phyloP scores from a whole-genome alignment of 2,888 invertebrate genomes.

The Epirrhoe tristata region DNA sequence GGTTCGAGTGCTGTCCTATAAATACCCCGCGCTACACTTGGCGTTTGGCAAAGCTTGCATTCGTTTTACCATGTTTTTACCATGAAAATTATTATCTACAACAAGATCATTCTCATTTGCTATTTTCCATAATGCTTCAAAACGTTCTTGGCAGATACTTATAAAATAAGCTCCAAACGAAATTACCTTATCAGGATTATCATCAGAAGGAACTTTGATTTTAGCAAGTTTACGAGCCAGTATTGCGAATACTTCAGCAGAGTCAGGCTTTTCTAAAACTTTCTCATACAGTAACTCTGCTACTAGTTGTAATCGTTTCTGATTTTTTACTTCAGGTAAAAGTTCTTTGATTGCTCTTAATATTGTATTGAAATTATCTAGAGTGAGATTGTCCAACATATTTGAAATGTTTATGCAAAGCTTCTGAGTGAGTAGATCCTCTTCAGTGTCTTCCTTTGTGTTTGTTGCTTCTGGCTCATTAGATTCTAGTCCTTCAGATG shows the following conservation, averaged over 20 bases:
- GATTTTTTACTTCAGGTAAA: background rate
- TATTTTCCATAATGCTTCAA: slow-evolving; percentile 87
- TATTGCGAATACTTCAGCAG: slow-evolving; percentile 95
- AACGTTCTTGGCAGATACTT: slow-evolving; percentile 93
- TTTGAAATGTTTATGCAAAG: slow-evolving; percentile 93
- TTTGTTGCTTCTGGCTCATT: slow-evolving; percentile 69
- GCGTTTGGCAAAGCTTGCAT: slow-evolving; percentile 95
- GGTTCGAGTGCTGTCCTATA: no score
- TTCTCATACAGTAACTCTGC: slow-evolving; percentile 96
- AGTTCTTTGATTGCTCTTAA: slow-evolving; percentile 1
- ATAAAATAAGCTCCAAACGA: slow-evolving; percentile 92
- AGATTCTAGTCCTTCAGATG: slow-evolving; percentile 90
- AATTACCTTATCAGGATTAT: slow-evolving; percentile 71
- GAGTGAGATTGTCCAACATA: slow-evolving; percentile 95
- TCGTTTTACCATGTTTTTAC: slow-evolving; percentile 90
- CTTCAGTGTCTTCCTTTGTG: slow-evolving; percentile 68
- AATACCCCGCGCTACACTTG: no score
- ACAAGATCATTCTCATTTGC: slow-evolving; percentile 80
- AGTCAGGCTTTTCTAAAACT: slow-evolving; percentile 97
- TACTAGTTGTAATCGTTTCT: slow-evolving; percentile 74
- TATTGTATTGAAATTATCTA: background rate
- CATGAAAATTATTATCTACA: slow-evolving; percentile 49
- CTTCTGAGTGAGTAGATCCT: slow-evolving; percentile 83
- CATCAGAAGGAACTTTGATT: slow-evolving; percentile 82
- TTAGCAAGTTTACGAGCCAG: slow-evolving; percentile 90